phyloP scores from a whole-genome alignment of 2,113 vertebrate species.

The Sisor rabdophorus region DNA sequence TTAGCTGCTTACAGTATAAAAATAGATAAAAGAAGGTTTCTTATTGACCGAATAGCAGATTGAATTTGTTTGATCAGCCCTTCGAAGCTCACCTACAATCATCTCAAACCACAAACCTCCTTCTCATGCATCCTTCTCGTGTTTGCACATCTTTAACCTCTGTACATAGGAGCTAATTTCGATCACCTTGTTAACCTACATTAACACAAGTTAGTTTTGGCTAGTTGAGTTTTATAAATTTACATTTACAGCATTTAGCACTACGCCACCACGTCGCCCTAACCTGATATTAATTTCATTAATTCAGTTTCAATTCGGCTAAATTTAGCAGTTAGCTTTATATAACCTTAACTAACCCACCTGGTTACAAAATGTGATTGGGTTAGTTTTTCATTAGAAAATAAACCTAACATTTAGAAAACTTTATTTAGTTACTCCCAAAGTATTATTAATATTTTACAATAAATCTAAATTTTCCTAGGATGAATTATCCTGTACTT shows the following conservation, averaged over 20 bases:
- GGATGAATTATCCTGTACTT: neutral
- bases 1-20: slow-evolving; percentile 20
- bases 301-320: neutral
- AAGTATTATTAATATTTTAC: too few relatives aligned
- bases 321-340: neutral
- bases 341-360: neutral
- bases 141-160: neutral
- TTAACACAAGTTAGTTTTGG: neutral
- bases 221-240: neutral
- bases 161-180: neutral
- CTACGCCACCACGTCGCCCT: too few relatives aligned
- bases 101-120: neutral
- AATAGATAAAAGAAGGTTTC: slow-evolving; percentile 32
- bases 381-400: too few relatives aligned
- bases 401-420: too few relatives aligned
- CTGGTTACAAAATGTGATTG: neutral
- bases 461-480: neutral
- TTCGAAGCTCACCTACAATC: neutral
- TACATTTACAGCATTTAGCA: too few relatives aligned
- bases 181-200: neutral
- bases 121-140: neutral
- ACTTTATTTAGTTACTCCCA: too few relatives aligned
- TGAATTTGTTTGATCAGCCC: neutral
- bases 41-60: neutral
- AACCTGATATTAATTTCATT: neutral